Conservation (phyloP, 2,888 invertebrate genomes). For the Diabrotica balteata region DNA sequence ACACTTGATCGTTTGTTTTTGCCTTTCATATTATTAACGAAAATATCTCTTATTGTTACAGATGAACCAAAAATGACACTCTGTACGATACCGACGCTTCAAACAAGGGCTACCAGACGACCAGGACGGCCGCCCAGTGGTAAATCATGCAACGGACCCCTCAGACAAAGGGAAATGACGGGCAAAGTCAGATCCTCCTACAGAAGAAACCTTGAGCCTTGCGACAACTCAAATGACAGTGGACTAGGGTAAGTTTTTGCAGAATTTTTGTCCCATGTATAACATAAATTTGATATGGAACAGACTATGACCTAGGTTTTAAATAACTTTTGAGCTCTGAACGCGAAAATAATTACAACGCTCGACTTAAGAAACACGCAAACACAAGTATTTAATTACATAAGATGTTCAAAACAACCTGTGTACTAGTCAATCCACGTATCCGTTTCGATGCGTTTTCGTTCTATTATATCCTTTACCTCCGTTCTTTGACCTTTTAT, state of each 20-base stretch:
- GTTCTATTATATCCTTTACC: too few relatives aligned
- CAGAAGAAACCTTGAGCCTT: slow-evolving; percentile 65
- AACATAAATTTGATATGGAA: too few relatives aligned
- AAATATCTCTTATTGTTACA: slow-evolving; percentile 36
- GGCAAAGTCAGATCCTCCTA: slow-evolving; percentile 56
- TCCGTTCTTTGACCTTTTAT: too few relatives aligned
- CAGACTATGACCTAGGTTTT: too few relatives aligned
- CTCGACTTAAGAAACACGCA: too few relatives aligned
- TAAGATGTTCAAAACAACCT: too few relatives aligned
- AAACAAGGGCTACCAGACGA: slow-evolving; percentile 71
- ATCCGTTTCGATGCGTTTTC: too few relatives aligned
- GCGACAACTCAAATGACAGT: slow-evolving; percentile 90
- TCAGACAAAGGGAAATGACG: slow-evolving; percentile 53
- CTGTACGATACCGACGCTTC: slow-evolving; percentile 72
- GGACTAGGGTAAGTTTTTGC: slow-evolving; percentile 70
- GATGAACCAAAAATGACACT: slow-evolving; percentile 72
- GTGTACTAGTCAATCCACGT: too few relatives aligned
- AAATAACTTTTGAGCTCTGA: too few relatives aligned
- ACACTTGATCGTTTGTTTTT: neutral
- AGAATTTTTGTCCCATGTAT: neutral
- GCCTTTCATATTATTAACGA: too few relatives aligned
- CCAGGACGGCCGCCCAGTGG: slow-evolving; percentile 68
- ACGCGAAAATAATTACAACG: too few relatives aligned
- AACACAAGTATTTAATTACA: too few relatives aligned
- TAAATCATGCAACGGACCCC: slow-evolving; percentile 54